Percentiles rank a stretch among this genome's conserved stretches.
phyloP scores from a whole-genome alignment of 1,140 invertebrate species.

The Aphelenchoides besseyi region DNA sequence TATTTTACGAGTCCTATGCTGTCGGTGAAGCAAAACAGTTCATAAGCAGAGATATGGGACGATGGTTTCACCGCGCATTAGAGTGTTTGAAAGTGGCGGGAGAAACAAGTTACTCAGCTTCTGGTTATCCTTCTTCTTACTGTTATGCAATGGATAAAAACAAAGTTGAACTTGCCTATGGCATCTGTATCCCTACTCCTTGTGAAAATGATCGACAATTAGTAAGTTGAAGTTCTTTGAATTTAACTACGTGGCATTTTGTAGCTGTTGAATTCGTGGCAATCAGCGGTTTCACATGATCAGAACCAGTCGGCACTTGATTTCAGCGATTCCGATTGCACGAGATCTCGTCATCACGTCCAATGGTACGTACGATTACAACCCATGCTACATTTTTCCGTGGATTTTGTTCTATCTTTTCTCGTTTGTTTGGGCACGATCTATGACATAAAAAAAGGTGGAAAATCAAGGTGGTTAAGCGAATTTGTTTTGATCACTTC shows the following conservation, averaged over 20 bases:
- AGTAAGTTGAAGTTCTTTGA: constrained; percentile 7
- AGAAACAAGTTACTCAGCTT: constrained; percentile 44
- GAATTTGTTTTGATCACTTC: not conserved
- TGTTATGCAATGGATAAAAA: constrained; percentile 43
- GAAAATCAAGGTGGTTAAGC: not conserved
- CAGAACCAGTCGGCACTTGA: not conserved
- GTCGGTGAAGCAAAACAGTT: constrained; percentile 18
- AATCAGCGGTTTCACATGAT: constrained; percentile 21
- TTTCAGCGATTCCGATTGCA: constrained; percentile 23
- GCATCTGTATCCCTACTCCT: constrained; percentile 43
- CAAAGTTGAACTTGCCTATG: constrained; percentile 23
- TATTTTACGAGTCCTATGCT: constrained; percentile 8
- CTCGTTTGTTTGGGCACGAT: constrained; percentile 33
- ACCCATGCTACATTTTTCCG: constrained; percentile 36
- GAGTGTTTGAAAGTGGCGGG: constrained; percentile 38
- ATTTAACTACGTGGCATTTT: constrained; percentile 30
- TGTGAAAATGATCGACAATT: constrained; percentile 41
- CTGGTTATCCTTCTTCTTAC: constrained; percentile 42
- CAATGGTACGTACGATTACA: constrained; percentile 45
- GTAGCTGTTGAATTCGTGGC: constrained; percentile 28
- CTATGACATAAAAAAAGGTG: not conserved
- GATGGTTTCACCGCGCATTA: constrained; percentile 39
- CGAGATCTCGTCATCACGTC: constrained; percentile 38
- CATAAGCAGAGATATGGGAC: constrained; percentile 38
- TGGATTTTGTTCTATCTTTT: constrained; percentile 31